Base-by-base conservation (phyloP, 2,113 vertebrate genomes). In the Gobius niger region DNA sequence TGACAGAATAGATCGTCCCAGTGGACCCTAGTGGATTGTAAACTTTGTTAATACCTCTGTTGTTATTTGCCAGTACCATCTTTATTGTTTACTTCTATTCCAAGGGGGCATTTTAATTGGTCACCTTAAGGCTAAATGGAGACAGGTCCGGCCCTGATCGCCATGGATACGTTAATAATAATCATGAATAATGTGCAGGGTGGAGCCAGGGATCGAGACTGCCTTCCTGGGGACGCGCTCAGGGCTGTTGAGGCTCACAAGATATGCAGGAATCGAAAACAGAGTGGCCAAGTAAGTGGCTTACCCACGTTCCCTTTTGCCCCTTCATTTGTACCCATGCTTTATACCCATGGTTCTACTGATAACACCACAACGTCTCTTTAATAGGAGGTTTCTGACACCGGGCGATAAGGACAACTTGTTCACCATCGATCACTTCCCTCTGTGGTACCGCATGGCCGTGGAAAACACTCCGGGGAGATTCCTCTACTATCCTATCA, bases 361-460 rank as follows among this genome's bases (percentile, higher is more conserved):
- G 50, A 13, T 64, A 69, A 64, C 9, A 7, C 56, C 19, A 8
- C 5, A 46, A 0, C 11, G 63, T 76, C 1, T 40, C 1, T 24
- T 46, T 75, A 9, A 40, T 83, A 98, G 97, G 77, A 94, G 81
- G 77, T 98, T 98, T 82, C 91, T 98, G 89, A 95, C 94, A 0
- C 61, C 76, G 0, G 71, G 71, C 0, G 96, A 99, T 7, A 94
- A 96, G 74, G 85, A 88, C 65, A 98, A 94, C 68, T 83, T 96
- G 71, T 99, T 96, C 87, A 98, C 96, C 49, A 84, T 95, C 77
- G 96, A 98, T 75, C 94, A 95, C 85, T 98, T 98, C 77, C 97
- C 97, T 0, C 91, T 97, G 69, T 99, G 97, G 97, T 99, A 98
- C 83, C 95, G 96, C 0, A 85, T 96, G 66, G 96, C 97, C 0